Evolutionary conservation across 2,113 vertebrate genomes (phyloP).

Genomic region (Psittacara wagleri): DNA sequence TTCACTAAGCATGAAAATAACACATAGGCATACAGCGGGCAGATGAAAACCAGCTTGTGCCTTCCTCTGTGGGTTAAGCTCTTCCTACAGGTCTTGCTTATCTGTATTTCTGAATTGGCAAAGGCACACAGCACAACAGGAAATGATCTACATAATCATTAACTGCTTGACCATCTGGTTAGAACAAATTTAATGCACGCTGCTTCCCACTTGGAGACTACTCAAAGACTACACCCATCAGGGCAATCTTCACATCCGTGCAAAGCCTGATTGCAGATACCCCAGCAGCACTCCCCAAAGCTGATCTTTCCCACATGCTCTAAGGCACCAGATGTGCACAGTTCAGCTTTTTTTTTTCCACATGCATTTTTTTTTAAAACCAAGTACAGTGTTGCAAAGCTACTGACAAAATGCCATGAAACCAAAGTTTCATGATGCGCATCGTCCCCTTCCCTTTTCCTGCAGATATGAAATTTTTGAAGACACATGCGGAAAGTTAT

Average conservation of each 20-base stretch:
- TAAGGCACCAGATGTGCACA: not conserved
- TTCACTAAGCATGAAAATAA: not conserved
- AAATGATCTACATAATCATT: not conserved
- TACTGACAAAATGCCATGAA: not conserved
- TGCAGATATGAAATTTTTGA: not conserved
- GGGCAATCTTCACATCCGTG: not conserved
- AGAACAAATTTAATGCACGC: not conserved
- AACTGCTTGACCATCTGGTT: not conserved
- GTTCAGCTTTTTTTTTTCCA: not conserved
- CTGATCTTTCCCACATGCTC: not conserved
- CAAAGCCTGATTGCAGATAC: not conserved
- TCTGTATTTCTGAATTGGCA: not conserved
- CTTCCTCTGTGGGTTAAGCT: not conserved
- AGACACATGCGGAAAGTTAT: not conserved
- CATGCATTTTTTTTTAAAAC: accelerated
- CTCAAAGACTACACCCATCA: accelerated
- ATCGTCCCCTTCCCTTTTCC: not conserved
- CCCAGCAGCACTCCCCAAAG: not conserved
- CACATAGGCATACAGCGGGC: accelerated
- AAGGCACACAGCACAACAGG: not conserved
- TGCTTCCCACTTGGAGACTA: not conserved
- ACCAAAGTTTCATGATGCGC: not conserved
- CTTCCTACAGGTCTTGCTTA: not conserved
- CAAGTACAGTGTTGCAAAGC: not conserved
- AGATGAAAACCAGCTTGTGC: not conserved